phyloP scores from a whole-genome alignment of 2,113 vertebrate species.

The Crotalus helleri region DNA sequence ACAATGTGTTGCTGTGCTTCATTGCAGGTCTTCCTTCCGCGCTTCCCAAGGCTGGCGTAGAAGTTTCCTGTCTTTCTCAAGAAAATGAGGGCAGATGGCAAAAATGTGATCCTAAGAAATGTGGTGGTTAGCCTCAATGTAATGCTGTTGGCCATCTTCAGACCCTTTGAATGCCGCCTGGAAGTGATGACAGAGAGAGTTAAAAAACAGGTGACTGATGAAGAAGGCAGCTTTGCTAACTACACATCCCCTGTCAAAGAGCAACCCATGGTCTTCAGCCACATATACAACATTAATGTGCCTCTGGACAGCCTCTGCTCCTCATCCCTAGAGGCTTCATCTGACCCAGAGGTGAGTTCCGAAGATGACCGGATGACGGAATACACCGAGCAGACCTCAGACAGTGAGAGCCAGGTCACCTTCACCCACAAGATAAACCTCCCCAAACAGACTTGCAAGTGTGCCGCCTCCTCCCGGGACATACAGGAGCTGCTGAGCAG shows the following conservation, averaged over 20 bases:
- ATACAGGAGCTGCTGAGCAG: constrained; percentile 89
- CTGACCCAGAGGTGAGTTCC: constrained; percentile 67
- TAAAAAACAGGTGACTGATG: constrained; percentile 66
- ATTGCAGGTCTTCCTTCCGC: constrained; percentile 46
- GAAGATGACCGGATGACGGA: constrained; percentile 73
- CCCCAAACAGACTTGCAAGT: constrained; percentile 88
- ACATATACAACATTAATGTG: constrained; percentile 94
- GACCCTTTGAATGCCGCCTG: constrained; percentile 68
- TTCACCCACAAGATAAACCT: constrained; percentile 97
- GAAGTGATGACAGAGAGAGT: constrained; percentile 64
- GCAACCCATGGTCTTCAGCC: constrained; percentile 90
- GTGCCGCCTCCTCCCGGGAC: constrained; percentile 71
- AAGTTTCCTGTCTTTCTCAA: constrained; percentile 25
- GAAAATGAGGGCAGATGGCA: constrained; percentile 72
- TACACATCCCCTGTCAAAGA: constrained; percentile 74
- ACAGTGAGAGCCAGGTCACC: constrained; percentile 89
- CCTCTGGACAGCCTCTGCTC: constrained; percentile 89
- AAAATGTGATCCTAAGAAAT: constrained; percentile 66
- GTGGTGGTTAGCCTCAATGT: constrained; percentile 72
- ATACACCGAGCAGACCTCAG: constrained; percentile 84
- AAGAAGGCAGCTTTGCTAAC: constrained; percentile 65
- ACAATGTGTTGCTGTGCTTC: constrained; percentile 24
- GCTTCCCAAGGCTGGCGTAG: constrained; percentile 38
- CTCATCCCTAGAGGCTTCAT: constrained; percentile 75
- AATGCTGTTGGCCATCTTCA: constrained; percentile 70